Evolutionary conservation across 2,797 vertebrate genomes (phyloP), one percentile per base, ranked within the genome.

Genomic region (Botia kubotai): DNA sequence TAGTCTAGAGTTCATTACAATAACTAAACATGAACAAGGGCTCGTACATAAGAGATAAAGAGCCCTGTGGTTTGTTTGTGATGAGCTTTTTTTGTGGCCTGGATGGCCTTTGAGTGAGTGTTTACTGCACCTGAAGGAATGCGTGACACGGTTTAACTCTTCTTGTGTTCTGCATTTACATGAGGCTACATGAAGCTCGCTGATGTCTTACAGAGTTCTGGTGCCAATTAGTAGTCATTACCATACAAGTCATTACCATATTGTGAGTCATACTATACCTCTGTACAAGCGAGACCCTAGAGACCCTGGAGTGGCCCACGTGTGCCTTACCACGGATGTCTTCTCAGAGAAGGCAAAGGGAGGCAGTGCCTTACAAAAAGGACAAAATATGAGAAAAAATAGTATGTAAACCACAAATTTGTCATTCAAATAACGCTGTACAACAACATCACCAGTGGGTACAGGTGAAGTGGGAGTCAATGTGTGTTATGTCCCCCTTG

Each of bases 11-110:
- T 58, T 46, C 58, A 76, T 72, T 79, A 79, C n/a, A 70, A 81
- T 71, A 75, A 75, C 74, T 74, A 36, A 77, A 67, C 23, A 13
- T 55, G 21, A 66, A 66, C 48, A 70, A 55, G 71, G 71, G 39
- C 17, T 60, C 33, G 21, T 14, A 16, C 23, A 6, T 53, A 33
- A 73, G 33, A 57, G 23, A 76, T 36, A 62, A 43, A 21, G 62
- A 33, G 19, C 1, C 3, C 26, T 46, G 2, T 73, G 43, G 50
- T 62, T 74, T 62, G 77, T 33, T 60, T 68, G 77, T 77, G 57
- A 10, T 19, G 16, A 55, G 57, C 14, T 26, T 72, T 50, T 19
- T 39, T 17, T n/a, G 33, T 46, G 53, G 57, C 66, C 26, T 53
- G 57, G 46, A 52, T 53, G 71, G 62, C 39, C 19, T 33, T 48